Conservation (phyloP, 2,113 vertebrate species). For the Cyprinodon tularosa region DNA sequence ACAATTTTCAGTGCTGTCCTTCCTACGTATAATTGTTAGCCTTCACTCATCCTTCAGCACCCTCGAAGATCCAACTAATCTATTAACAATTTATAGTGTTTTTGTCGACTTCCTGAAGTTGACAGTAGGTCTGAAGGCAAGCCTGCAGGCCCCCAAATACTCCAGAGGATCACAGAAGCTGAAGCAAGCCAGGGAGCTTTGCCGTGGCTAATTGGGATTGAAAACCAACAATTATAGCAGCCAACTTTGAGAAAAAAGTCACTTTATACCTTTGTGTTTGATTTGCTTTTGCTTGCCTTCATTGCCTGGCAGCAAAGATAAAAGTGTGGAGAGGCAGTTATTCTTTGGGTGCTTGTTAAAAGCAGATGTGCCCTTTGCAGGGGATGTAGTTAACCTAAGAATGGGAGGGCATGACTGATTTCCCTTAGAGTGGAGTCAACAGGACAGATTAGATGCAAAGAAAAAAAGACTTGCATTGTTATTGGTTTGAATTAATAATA, state of each 20-base stretch:
- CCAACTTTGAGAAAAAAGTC: slow-evolving; percentile 25
- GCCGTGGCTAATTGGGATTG: slow-evolving; percentile 54
- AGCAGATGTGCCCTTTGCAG: slow-evolving; percentile 5
- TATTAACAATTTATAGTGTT: slow-evolving; percentile 54
- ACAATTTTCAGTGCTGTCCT: neutral
- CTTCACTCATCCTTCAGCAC: slow-evolving; percentile 31
- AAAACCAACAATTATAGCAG: slow-evolving; percentile 57
- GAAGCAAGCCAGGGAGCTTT: slow-evolving; percentile 29
- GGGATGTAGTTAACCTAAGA: slow-evolving; percentile 3
- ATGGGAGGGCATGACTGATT: slow-evolving; percentile 1
- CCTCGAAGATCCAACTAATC: slow-evolving; percentile 31
- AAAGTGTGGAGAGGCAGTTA: slow-evolving; percentile 47
- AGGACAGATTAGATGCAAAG: neutral
- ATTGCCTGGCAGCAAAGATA: slow-evolving; percentile 22
- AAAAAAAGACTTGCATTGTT: neutral
- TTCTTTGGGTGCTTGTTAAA: slow-evolving; percentile 29
- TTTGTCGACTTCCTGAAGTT: slow-evolving; percentile 60
- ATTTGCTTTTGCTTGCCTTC: slow-evolving; percentile 14
- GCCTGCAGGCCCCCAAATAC: slow-evolving; percentile 43
- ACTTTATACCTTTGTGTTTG: slow-evolving; percentile 2
- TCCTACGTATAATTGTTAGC: slow-evolving; percentile 45
- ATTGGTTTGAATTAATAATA: neutral
- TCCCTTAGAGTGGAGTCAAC: neutral
- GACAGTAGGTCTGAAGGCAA: slow-evolving; percentile 55
- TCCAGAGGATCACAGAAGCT: slow-evolving; percentile 32